A percentile compares a stretch with the other conserved stretches of the same genome.
These are phyloP conservation scores for Xenopus tropicalis DNA, from an alignment of 2,113 vertebrate species.

Conservation along the genomic window DNA sequence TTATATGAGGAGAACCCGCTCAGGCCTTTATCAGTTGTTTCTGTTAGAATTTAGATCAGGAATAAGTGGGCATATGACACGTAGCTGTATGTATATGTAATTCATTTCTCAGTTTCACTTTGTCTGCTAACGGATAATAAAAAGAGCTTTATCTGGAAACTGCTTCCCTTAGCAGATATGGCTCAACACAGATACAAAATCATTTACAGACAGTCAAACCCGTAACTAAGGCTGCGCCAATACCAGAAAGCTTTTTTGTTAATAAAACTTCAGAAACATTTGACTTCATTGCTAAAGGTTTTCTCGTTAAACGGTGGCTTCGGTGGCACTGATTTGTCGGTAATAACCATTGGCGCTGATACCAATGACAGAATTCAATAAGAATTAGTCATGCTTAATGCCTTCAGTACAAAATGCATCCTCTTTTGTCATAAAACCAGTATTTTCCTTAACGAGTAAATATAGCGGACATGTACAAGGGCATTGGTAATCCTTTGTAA, in stretches of 20 bases:
- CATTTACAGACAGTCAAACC: neutral
- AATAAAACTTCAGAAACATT: no score
- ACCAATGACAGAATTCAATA: neutral
- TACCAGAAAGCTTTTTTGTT: no score
- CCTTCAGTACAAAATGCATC: no score
- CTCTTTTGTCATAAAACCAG: no score
- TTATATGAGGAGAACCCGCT: constrained; percentile 8
- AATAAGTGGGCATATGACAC: no score
- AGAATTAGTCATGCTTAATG: neutral
- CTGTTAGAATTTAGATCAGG: no score
- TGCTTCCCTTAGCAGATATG: neutral
- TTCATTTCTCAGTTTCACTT: constrained; percentile 15
- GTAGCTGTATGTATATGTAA: neutral
- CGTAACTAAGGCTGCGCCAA: no score
- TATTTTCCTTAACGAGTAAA: no score
- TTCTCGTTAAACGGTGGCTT: neutral
- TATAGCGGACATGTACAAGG: no score
- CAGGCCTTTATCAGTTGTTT: constrained; percentile 5
- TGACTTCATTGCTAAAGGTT: no score
- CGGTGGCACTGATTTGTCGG: neutral
- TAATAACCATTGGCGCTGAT: neutral
- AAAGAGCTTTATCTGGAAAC: neutral
- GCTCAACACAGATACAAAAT: neutral
- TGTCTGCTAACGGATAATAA: neutral
- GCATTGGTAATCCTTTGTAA: no score